Evolutionary conservation across 2,797 vertebrate genomes (phyloP).

Genomic region (Pogoniulus pusillus): DNA sequence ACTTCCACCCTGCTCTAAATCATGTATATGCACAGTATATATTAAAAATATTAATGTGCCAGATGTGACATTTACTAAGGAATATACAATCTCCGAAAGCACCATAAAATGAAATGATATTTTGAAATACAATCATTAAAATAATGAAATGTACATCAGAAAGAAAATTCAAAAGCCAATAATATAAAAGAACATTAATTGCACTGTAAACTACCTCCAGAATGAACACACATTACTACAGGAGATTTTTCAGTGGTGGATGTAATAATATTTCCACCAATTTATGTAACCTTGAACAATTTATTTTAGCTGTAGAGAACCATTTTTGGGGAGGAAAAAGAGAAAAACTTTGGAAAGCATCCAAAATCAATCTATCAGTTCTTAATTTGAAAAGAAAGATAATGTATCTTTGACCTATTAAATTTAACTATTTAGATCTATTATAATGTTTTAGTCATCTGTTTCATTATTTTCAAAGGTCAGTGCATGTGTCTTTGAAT

Average conservation of each 20-base stretch:
- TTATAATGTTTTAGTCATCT: neutral
- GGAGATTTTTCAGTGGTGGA: neutral
- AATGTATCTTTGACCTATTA: neutral
- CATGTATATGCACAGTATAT: neutral
- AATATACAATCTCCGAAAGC: neutral
- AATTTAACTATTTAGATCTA: neutral
- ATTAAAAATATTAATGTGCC: neutral
- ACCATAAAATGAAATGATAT: neutral
- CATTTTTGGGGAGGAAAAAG: neutral
- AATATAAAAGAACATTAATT: neutral
- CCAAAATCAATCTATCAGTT: neutral
- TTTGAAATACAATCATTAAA: neutral
- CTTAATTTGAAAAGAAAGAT: conserved; percentile 14
- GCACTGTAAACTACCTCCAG: neutral
- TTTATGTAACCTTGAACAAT: neutral
- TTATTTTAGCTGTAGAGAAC: neutral
- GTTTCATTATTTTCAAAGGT: conserved; percentile 16
- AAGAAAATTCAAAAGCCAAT: neutral
- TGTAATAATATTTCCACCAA: neutral
- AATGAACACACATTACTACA: neutral
- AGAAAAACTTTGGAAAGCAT: neutral
- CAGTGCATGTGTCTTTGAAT: neutral
- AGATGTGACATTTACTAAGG: neutral
- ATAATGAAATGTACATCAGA: neutral
- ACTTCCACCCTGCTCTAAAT: neutral